phyloP scores from a whole-genome alignment of 2,797 vertebrate genomes.

The Philypnodon macrostomus region DNA sequence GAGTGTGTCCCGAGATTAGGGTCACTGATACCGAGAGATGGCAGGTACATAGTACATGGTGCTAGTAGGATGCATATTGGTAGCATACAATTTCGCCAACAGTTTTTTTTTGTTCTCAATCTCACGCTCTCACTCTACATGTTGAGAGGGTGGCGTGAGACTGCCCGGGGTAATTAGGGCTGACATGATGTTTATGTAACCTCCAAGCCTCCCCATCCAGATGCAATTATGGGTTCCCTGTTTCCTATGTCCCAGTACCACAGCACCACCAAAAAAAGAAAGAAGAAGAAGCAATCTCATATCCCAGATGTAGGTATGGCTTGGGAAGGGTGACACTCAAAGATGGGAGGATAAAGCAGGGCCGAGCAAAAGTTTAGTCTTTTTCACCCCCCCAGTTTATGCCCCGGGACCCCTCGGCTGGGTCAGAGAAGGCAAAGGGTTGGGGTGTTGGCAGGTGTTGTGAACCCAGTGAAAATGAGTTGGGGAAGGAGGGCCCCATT shows the following conservation, averaged over 20 bases:
- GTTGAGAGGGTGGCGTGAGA: constrained; percentile 26
- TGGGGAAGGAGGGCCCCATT: constrained; percentile 72
- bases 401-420: constrained; percentile 59
- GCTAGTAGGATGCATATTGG: too few relatives aligned
- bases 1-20: too few relatives aligned
- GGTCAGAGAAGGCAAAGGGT: constrained; percentile 59
- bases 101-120: constrained; percentile 32
- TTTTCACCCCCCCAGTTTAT: constrained; percentile 78
- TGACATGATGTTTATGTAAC: constrained; percentile 84
- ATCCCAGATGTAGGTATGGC: too few relatives aligned
- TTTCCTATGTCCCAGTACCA: constrained; percentile 61
- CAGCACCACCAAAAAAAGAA: constrained; percentile 35
- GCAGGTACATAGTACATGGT: too few relatives aligned
- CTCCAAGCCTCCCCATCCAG: constrained; percentile 76
- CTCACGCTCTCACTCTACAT: constrained; percentile 28
- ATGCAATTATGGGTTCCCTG: constrained; percentile 75
- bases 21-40: too few relatives aligned
- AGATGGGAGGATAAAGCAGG: constrained; percentile 37
- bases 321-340: constrained; percentile 42
- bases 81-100: constrained; percentile 11
- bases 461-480: constrained; percentile 54
- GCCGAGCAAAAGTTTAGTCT: constrained; percentile 62
- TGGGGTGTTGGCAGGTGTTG: constrained; percentile 63
- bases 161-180: constrained; percentile 71
- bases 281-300: too few relatives aligned